Conservation (phyloP, 2,888 invertebrate species). For the Eristalis intricaria region DNA sequence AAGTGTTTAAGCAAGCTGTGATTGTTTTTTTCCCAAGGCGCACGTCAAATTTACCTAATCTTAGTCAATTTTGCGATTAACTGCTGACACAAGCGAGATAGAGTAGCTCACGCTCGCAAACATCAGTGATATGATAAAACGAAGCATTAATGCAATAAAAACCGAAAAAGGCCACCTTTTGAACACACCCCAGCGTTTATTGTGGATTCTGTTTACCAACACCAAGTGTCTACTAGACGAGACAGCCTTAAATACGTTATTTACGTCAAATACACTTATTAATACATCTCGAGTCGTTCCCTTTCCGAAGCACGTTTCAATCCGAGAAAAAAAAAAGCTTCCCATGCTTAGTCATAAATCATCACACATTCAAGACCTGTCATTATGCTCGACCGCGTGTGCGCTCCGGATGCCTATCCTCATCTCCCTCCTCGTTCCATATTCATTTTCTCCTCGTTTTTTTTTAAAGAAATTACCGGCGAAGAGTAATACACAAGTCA, state of each 20-base stretch:
- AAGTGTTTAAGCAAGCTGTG: not conserved
- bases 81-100: not conserved
- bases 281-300: not conserved
- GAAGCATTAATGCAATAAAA: too few species aligned
- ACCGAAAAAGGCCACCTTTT: too few species aligned
- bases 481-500: not conserved
- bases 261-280: slow-evolving; percentile 21
- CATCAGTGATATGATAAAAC: too few species aligned
- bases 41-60: not conserved
- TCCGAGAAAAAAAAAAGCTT: not conserved
- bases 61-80: not conserved
- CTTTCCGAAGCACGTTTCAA: slow-evolving; percentile 20
- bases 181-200: not conserved
- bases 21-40: not conserved
- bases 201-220: not conserved
- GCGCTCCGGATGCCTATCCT: not conserved
- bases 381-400: slow-evolving; percentile 6
- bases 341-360: slow-evolving; percentile 23
- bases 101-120: too few species aligned
- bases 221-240: not conserved
- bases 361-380: slow-evolving; percentile 46
- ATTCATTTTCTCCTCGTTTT: not conserved
- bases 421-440: not conserved
- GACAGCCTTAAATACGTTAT: not conserved
- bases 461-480: slow-evolving; percentile 1